Conservation (phyloP, 2,888 invertebrate species). For the Uropetala carovei region DNA sequence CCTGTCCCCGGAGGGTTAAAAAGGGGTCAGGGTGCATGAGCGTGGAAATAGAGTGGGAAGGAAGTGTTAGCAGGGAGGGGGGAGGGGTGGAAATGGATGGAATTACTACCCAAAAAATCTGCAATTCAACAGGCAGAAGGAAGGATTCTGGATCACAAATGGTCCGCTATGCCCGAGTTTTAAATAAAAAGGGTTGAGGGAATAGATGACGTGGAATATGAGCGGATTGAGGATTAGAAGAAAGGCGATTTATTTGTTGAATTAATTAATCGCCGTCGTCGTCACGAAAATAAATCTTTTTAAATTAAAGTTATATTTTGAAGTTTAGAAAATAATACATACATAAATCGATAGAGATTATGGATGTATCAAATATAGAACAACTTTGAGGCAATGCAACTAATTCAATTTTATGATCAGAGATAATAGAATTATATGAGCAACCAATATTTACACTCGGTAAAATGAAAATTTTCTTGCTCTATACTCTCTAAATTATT, state of each 20-base stretch:
- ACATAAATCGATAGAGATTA: too few species aligned
- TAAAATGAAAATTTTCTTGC: too few species aligned
- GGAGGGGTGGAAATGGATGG: not conserved
- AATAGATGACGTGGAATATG: not conserved
- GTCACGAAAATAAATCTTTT: not conserved
- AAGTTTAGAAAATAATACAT: too few species aligned
- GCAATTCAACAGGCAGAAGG: constrained; percentile 50
- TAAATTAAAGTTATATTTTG: not conserved
- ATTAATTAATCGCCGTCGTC: not conserved
- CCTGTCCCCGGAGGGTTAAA: constrained; percentile 17
- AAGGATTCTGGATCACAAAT: not conserved
- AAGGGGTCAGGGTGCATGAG: constrained; percentile 52
- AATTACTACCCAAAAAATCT: not conserved
- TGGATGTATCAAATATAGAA: too few species aligned
- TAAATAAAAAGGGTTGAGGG: not conserved
- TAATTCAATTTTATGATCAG: too few species aligned
- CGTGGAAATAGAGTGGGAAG: not conserved
- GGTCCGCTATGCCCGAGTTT: not conserved
- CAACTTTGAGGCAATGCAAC: too few species aligned
- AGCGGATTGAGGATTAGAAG: too few species aligned
- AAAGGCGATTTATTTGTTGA: not conserved
- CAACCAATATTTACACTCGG: too few species aligned
- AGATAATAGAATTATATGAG: too few species aligned
- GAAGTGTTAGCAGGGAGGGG: not conserved
- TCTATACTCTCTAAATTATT: too few species aligned